Evolutionary conservation across 2,113 vertebrate species (phyloP).

Genomic region (Lichenostomus cassidix): DNA sequence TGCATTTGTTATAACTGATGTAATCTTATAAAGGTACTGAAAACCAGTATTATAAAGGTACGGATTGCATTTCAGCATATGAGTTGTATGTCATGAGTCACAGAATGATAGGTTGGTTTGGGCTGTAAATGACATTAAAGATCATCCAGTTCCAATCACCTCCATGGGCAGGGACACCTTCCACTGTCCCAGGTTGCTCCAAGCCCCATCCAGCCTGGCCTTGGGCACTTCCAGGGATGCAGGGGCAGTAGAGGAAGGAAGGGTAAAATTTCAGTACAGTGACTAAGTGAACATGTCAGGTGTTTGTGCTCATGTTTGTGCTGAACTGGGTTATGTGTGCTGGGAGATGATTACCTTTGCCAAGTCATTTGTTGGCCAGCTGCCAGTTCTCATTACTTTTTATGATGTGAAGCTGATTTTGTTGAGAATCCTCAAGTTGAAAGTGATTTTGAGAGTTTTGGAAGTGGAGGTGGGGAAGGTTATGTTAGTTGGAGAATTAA

Average conservation of each 20-base stretch:
- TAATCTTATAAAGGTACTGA: neutral
- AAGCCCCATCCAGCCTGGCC: neutral
- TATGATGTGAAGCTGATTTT: neutral
- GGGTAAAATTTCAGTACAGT: neutral
- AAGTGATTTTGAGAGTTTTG: neutral
- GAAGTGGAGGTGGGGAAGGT: neutral
- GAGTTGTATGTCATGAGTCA: neutral
- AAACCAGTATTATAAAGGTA: neutral
- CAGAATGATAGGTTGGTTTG: neutral
- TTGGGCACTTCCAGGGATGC: neutral
- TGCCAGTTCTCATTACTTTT: neutral
- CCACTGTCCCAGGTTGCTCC: neutral
- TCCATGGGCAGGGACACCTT: neutral
- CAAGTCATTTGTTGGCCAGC: neutral
- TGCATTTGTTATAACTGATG: neutral
- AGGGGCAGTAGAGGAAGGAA: neutral
- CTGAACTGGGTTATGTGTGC: neutral
- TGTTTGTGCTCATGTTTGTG: neutral
- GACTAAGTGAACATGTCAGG: neutral
- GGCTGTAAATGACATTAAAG: neutral
- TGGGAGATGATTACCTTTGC: neutral
- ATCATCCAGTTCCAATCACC: neutral
- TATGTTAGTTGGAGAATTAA: neutral
- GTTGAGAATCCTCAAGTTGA: neutral
- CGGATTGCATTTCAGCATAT: rapidly evolving